Evolutionary conservation across 92 coral and sea anemone species (phyloP).

Genomic region (Porites evermanni): DNA sequence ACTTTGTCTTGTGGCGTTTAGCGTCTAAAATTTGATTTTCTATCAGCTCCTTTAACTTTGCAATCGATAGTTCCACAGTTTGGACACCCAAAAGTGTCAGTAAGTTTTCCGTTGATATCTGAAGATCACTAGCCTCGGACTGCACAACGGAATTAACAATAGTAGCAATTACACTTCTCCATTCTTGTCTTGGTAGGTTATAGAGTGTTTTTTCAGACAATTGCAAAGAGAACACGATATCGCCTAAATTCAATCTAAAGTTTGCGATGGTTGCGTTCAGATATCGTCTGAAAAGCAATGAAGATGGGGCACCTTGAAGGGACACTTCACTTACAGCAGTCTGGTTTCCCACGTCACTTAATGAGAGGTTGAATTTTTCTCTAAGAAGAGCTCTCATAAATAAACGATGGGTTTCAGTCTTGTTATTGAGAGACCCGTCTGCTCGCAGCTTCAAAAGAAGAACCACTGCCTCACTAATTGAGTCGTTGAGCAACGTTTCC

Average conservation of each 20-base stretch:
- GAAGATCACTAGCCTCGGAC: slow-evolving; percentile 45
- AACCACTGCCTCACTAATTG: slow-evolving; percentile 50
- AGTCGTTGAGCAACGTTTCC: slow-evolving; percentile 28
- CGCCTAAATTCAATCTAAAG: slow-evolving; percentile 48
- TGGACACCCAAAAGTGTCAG: slow-evolving; percentile 29
- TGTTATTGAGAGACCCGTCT: slow-evolving; percentile 27
- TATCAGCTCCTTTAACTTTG: slow-evolving; percentile 46
- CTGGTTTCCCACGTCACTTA: slow-evolving; percentile 46
- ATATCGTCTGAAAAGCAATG: slow-evolving; percentile 42
- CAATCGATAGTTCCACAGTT: slow-evolving; percentile 56
- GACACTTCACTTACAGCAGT: slow-evolving; percentile 19
- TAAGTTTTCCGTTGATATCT: slow-evolving; percentile 43
- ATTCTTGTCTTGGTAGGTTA: slow-evolving; percentile 65
- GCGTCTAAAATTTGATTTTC: slow-evolving; percentile 30
- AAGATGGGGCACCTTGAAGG: slow-evolving; percentile 21
- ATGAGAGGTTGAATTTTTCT: slow-evolving; percentile 58
- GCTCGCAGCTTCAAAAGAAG: slow-evolving; percentile 11
- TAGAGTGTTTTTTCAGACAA: slow-evolving; percentile 45
- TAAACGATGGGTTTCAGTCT: slow-evolving; percentile 25
- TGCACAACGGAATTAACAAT: slow-evolving; percentile 47
- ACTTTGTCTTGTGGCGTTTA: slow-evolving; percentile 29
- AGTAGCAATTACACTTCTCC: slow-evolving; percentile 40
- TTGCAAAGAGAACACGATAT: slow-evolving; percentile 40
- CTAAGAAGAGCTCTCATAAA: background rate
- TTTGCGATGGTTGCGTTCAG: slow-evolving; percentile 63